These are phyloP conservation scores for Dicycla oo DNA, from an alignment of 2,888 invertebrate species.

Conservation along the genomic window DNA sequence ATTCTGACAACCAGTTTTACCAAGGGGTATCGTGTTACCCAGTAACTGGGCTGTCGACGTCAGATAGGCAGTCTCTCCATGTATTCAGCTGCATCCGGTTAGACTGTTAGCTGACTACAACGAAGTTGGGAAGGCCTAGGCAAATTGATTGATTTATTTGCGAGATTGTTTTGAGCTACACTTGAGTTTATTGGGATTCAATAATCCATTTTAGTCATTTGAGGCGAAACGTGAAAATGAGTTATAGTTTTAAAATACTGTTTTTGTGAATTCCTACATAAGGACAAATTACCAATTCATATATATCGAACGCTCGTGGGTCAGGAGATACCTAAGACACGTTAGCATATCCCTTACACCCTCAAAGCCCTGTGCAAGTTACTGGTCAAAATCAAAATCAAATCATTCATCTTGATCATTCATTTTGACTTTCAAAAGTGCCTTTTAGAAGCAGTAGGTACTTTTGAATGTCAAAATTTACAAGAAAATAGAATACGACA, in stretches of 20 bases:
- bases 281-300: not conserved
- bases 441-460: no score
- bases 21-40: not conserved
- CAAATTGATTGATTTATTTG: not conserved
- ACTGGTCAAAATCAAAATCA: not conserved
- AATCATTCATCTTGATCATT: no score
- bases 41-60: not conserved
- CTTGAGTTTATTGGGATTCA: not conserved
- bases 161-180: no score
- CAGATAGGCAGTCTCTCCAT: not conserved
- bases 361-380: not conserved
- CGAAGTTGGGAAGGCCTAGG: no score
- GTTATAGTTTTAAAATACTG: not conserved
- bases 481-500: no score
- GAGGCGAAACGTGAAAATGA: not conserved
- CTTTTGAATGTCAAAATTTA: no score
- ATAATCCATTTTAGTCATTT: no score
- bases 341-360: not conserved
- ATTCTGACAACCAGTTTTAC: not conserved
- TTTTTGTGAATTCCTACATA: not conserved
- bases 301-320: not conserved
- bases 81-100: not conserved
- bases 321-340: no score
- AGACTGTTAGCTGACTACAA: not conserved
- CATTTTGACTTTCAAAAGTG: no score